These are phyloP conservation scores for Luffia ferchaultella DNA, from an alignment of 2,888 invertebrate genomes.

Conservation along the genomic window DNA sequence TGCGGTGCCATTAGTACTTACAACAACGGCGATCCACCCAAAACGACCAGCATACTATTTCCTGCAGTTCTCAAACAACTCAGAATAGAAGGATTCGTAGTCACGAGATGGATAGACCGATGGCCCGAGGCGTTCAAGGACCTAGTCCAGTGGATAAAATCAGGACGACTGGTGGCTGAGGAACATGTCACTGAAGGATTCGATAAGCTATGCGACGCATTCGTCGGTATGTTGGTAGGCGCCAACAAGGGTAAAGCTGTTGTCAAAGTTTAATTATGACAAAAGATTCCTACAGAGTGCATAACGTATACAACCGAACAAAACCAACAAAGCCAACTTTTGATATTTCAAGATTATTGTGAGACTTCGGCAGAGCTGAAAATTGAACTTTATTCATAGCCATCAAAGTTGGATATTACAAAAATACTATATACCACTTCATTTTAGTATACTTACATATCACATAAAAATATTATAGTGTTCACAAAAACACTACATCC, in stretches of 20 bases:
- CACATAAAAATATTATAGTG: no score
- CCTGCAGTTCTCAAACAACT: constrained; percentile 63
- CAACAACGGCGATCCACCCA: constrained; percentile 33
- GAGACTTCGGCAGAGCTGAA: no score
- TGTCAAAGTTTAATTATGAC: constrained; percentile 57
- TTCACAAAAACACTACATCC: no score
- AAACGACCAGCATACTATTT: constrained; percentile 57
- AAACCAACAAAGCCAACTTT: no score
- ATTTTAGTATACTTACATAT: no score
- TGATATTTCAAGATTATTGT: no score
- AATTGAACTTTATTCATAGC: no score
- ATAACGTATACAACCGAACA: no score
- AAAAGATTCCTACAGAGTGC: no score
- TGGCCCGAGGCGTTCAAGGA: constrained; percentile 67
- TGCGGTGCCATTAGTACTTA: constrained; percentile 42
- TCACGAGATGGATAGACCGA: constrained; percentile 55
- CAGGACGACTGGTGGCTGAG: constrained; percentile 69
- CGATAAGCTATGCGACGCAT: constrained; percentile 73
- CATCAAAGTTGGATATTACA: no score
- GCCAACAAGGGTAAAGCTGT: constrained; percentile 75
- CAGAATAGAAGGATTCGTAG: constrained; percentile 69
- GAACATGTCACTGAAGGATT: constrained; percentile 76
- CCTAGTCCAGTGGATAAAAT: constrained; percentile 66
- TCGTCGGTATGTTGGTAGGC: constrained; percentile 69
- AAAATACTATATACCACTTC: no score